Base-by-base conservation (phyloP, 2,797 vertebrate species). In the Leuciscus waleckii region DNA sequence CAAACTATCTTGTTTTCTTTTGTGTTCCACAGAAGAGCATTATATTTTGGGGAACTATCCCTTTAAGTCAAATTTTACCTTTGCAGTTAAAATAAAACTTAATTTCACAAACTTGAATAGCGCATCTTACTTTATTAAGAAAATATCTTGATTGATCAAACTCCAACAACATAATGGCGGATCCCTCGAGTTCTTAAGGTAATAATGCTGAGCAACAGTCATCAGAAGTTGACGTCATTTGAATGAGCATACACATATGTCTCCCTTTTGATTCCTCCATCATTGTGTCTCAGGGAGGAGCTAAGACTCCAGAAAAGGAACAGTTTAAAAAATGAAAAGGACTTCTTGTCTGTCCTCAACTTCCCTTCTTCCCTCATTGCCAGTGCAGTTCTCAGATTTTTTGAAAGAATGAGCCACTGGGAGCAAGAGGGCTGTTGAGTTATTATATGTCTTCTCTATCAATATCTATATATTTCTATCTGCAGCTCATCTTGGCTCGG, bases 361-460 rank as follows among this genome's bases (percentile, higher is more conserved):
- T 51, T 51, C 71, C 29, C 26, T 35, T 51, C 46, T 32, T 54
- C 32, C 10, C 29, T 75, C 5, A 11, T 75, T 54, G 17, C 2
- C 0, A 1, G 26, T 74, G 46, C 43, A 21, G 10, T 29, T 79
- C 17, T 32, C 35, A 41, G 5, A 56, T 19, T 41, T 2, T 68
- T 74, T 41, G 58, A 71, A 81, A 43, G 51, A 81, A 13, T 63
- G 67, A 46, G 49, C 49, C 11, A 73, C 19, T 61, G 54, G 69
- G 26, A 61, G 54, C 26, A 9, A 73, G 81, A 63, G 56, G 26
- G 7, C 80, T 73, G 68, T n/a, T 43, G 21, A 23, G 71, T 75
- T 77, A 46, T 74, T 82, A 71, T 37, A 26, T 76, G 68, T 67
- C n/a, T 26, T 76, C 56, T 67, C 46, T 77, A 65, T 86, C 73